Evolutionary conservation across 2,888 invertebrate genomes (phyloP), one percentile per base, ranked within the genome.

Genomic region (Caenorhabditis wallacei): DNA sequence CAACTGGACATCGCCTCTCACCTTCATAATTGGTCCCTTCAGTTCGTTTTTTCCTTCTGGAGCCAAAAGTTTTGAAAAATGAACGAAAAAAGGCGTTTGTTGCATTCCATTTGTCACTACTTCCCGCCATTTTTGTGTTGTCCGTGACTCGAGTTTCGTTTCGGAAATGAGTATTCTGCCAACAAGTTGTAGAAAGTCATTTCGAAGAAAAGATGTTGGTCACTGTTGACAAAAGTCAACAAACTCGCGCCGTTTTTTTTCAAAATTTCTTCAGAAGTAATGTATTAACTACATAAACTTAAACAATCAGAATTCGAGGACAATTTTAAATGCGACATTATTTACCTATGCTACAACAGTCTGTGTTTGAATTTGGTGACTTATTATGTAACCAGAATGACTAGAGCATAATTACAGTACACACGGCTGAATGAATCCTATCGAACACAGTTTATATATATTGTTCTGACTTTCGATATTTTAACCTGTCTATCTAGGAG

Each of bases 161-260:
- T 78, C 69, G 78, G 78, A 78, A 78, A 78, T 78, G 78, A 78
- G 78, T 78, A 78, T 78, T 78, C 78, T 69, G 69, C 78, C 69
- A 63, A 78, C 78, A 76, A 68, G 76, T 69, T 68, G 68, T 68
- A 43, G 43, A 64, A 54, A 46, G 46, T 56, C 64, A 43, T 78
- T 76, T 75, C 68, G 46, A 20, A 68, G 51, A 53, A 69, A 66
- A 54, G 69, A 69, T 69, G 78, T 54, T 69, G 78, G 69, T 63
- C 69, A 69, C 68, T 69, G 68, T 76, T 69, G 54, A 57, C 57
- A 61, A 69, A 63, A 63, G 78, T 78, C 78, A 69, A 69, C 78
- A 78, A 57, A 59, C 24, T 8, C 46, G 20, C 43, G 35, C 48
- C 10, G 30, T 30, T 13, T 26, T 54, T 43, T 61, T 63, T 59